Conservation (phyloP, 2,113 vertebrate genomes). For the Rhegmatorhina hoffmannsi region DNA sequence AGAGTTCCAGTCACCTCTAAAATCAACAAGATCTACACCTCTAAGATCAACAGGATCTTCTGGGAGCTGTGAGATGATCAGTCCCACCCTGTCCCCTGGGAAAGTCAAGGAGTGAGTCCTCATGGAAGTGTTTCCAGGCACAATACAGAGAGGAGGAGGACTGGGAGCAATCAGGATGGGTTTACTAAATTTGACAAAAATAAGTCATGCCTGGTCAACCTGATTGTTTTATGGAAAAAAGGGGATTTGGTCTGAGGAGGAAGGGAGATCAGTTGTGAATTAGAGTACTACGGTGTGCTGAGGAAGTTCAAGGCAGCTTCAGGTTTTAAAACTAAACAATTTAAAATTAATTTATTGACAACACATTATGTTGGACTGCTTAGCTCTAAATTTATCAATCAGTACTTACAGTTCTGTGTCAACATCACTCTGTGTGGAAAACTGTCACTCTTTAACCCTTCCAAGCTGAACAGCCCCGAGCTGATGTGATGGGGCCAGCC, state of each 20-base stretch:
- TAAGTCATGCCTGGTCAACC: neutral
- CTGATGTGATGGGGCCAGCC: neutral
- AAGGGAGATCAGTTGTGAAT: too few relatives aligned
- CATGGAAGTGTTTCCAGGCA: neutral
- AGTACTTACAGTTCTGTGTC: neutral
- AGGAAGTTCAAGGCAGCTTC: neutral
- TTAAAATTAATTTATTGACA: neutral
- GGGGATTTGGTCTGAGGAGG: neutral
- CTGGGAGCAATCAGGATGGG: neutral
- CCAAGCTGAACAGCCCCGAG: neutral
- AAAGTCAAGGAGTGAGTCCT: neutral
- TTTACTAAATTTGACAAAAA: neutral
- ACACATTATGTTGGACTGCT: neutral
- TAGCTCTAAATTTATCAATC: neutral
- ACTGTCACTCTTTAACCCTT: neutral
- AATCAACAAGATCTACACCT: too few relatives aligned
- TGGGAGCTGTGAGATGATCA: neutral
- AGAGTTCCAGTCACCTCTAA: neutral
- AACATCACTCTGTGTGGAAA: neutral
- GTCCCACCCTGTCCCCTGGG: neutral
- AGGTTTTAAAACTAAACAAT: neutral
- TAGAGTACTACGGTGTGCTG: neutral
- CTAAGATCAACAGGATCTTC: neutral
- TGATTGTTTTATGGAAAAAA: neutral
- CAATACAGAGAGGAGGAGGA: neutral